Percentiles rank a stretch among this genome's conserved stretches.
phyloP scores from a whole-genome alignment of 2,113 vertebrate genomes.

The Aptenodytes forsteri region DNA sequence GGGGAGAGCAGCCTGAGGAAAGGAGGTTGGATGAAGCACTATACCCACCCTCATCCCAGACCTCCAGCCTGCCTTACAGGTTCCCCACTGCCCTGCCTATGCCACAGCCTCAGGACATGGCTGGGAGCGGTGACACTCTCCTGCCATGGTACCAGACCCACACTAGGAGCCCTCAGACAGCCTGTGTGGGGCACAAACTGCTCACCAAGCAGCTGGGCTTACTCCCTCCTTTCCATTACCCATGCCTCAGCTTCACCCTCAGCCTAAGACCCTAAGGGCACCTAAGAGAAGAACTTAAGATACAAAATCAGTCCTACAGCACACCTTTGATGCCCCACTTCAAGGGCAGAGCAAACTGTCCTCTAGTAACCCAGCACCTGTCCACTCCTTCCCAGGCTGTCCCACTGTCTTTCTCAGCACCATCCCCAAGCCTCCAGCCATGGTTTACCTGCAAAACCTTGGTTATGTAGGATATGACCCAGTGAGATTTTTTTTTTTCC shows the following conservation, averaged over 20 bases:
- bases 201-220: background rate
- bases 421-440: background rate
- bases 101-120: background rate
- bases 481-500: background rate
- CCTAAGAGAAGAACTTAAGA: background rate
- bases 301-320: background rate
- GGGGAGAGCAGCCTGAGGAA: background rate
- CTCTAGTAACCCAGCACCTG: background rate
- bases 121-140: background rate
- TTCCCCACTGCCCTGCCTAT: background rate
- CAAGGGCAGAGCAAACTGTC: background rate
- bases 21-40: background rate
- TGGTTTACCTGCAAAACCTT: background rate
- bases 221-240: background rate
- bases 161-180: background rate
- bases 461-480: background rate
- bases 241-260: background rate
- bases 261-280: background rate
- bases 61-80: background rate
- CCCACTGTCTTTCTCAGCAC: background rate
- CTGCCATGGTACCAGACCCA: background rate
- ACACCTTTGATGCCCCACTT: background rate
- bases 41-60: background rate
- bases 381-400: background rate
- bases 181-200: background rate